Base-by-base conservation (phyloP, 1,140 invertebrate genomes). In the Heliconius himera region DNA sequence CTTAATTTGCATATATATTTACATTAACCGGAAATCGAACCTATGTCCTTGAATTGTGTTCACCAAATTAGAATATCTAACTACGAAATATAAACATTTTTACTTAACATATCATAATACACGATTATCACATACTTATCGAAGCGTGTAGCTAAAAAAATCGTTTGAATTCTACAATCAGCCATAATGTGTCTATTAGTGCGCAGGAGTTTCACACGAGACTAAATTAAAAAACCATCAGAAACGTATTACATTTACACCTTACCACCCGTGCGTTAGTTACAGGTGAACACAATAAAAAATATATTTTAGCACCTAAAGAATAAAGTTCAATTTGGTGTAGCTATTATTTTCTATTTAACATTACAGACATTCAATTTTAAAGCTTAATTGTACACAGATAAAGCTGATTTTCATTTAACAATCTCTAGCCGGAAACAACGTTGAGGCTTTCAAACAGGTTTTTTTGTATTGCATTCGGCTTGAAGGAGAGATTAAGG, bases 211-310 rank as follows among this genome's bases (percentile, higher is more conserved):
- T 89, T 93, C 92, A 93, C 92, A 93, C 89, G 89, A 84, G 83
- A 80, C 70, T 84, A 87, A 91, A 94, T 94, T 94, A 94, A 92
- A 94, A 93, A 90, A 84, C 80, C 91, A 91, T 94, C 91, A 94
- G 84, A 91, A 93, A 91, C 87, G 86, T 92, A 94, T 94, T 93
- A 92, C 85, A 86, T 85, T 88, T 87, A 90, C 87, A 87, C 89
- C 86, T 90, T 87, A 79, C 90, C 90, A 91, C 90, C 90, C 88
- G 87, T 85, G 87, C 84, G 81, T 82, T 83, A 86, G 72, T 78
- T 74, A 76, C 75, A 71, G 73, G 78, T 72, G 72, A 72, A 76
- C 36, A 36, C 36, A 72, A 73, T 16, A 33, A 26, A 87, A 78
- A 81, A 76, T 78, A 75, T 76, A 82, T 84, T 71, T 74, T 84